phyloP scores from a whole-genome alignment of 2,797 vertebrate species.

The Naso thynnoides region DNA sequence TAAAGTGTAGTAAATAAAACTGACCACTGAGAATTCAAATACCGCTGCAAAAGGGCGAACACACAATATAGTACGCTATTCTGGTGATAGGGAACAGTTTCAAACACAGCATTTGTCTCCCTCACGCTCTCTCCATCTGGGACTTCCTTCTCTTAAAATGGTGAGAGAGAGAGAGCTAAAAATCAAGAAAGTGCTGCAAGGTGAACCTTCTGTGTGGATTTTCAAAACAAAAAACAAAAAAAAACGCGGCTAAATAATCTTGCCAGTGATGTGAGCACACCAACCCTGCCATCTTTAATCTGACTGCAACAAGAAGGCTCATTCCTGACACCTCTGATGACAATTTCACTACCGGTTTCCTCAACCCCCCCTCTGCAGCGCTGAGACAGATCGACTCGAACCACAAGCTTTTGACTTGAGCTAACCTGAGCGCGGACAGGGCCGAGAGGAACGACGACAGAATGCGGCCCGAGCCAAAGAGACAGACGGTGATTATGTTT shows the following conservation, averaged over 20 bases:
- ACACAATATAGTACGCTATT: no score
- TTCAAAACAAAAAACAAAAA: neutral
- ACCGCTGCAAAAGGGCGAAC: no score
- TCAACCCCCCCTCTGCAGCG: conserved; percentile 11
- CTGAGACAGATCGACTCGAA: conserved; percentile 66
- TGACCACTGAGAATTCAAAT: no score
- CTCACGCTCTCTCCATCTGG: conserved; percentile 32
- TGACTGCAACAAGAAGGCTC: conserved; percentile 27
- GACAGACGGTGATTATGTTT: conserved; percentile 71
- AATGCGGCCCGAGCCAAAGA: conserved; percentile 44
- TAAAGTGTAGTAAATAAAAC: no score
- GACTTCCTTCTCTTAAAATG: conserved; percentile 15
- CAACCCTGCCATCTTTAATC: conserved; percentile 61
- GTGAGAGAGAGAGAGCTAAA: conserved; percentile 11
- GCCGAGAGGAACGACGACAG: conserved; percentile 57
- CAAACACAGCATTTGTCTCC: no score
- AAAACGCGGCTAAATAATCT: conserved; percentile 13
- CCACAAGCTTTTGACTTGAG: conserved; percentile 68
- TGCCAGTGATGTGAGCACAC: conserved; percentile 57
- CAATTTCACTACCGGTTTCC: conserved; percentile 58
- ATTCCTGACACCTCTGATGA: conserved; percentile 62
- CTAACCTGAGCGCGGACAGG: conserved; percentile 66
- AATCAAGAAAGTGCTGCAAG: conserved; percentile 9
- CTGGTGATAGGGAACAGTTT: no score
- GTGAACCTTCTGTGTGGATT: conserved; percentile 28